phyloP scores from a whole-genome alignment of 37 sponge, comb jelly and placozoan genomes.

The Halichondria panicea region DNA sequence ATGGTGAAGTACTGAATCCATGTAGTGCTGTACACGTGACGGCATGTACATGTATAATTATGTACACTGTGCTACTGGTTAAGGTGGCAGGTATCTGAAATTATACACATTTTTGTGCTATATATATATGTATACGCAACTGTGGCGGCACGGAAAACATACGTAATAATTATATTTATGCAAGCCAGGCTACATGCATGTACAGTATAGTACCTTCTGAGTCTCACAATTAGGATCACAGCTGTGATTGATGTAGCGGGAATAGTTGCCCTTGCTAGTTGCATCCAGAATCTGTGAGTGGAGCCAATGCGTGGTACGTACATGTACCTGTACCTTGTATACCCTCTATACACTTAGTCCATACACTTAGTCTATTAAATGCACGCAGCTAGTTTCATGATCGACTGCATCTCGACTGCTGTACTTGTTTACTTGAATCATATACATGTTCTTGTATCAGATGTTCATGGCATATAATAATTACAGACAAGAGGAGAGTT shows the following conservation, averaged over 20 bases:
- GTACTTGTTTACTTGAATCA: too few species aligned
- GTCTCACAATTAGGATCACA: conserved; percentile 99
- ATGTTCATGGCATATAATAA: too few species aligned
- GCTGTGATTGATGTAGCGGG: conserved; percentile 98
- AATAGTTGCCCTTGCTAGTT: conserved; percentile 83
- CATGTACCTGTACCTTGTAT: too few species aligned
- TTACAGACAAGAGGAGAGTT: too few species aligned
- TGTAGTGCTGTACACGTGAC: neutral
- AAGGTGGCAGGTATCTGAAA: neutral
- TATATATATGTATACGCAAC: neutral
- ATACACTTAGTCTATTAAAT: neutral
- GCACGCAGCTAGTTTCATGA: too few species aligned
- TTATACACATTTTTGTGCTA: too few species aligned
- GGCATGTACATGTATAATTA: neutral
- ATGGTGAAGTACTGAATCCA: neutral
- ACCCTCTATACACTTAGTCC: too few species aligned
- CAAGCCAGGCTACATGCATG: neutral
- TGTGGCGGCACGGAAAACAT: neutral
- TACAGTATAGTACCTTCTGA: conserved; percentile 77
- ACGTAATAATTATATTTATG: neutral
- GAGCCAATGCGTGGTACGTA: too few species aligned
- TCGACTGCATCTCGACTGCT: too few species aligned
- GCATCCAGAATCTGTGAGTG: conserved; percentile 93
- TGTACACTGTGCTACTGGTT: neutral
- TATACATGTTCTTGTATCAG: too few species aligned